Conservation (phyloP, 2,888 invertebrate genomes). For the Branchellion lobata region DNA sequence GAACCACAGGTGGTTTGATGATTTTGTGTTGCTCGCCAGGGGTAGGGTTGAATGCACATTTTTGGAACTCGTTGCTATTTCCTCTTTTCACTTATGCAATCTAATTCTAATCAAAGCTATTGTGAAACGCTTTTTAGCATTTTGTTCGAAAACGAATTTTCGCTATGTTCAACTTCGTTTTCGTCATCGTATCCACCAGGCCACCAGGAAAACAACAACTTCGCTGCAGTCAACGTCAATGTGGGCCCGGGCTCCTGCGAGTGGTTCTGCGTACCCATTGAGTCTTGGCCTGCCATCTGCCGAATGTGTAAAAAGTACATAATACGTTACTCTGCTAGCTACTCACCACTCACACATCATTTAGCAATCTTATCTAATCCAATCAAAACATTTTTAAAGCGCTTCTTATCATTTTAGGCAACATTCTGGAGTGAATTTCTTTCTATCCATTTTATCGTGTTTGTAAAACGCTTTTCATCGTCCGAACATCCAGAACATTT, state of each 20-base stretch:
- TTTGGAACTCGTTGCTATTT: background rate
- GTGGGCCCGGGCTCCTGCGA: slow-evolving; percentile 99
- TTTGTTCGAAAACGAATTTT: too few species aligned
- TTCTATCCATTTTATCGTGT: too few species aligned
- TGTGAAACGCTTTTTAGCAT: too few species aligned
- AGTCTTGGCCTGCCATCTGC: slow-evolving; percentile 94
- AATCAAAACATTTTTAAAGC: background rate
- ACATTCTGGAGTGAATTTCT: background rate
- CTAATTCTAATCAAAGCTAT: too few species aligned
- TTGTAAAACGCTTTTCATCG: too few species aligned
- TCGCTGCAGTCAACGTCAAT: slow-evolving; percentile 96
- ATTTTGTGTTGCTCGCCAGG: background rate
- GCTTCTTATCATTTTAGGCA: too few species aligned
- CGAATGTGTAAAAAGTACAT: slow-evolving; percentile 79
- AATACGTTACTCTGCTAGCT: too few species aligned
- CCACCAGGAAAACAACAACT: slow-evolving; percentile 98
- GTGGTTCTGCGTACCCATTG: slow-evolving; percentile 97
- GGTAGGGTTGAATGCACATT: too few species aligned
- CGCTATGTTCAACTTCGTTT: too few species aligned
- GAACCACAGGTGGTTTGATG: slow-evolving; percentile 67
- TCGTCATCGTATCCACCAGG: slow-evolving; percentile 64
- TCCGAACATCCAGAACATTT: too few species aligned
- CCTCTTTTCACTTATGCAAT: too few species aligned
- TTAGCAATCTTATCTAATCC: too few species aligned
- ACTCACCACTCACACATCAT: background rate